These are phyloP conservation scores for Centropus unirufus DNA, from an alignment of 2,113 vertebrate genomes.

Conservation along the genomic window DNA sequence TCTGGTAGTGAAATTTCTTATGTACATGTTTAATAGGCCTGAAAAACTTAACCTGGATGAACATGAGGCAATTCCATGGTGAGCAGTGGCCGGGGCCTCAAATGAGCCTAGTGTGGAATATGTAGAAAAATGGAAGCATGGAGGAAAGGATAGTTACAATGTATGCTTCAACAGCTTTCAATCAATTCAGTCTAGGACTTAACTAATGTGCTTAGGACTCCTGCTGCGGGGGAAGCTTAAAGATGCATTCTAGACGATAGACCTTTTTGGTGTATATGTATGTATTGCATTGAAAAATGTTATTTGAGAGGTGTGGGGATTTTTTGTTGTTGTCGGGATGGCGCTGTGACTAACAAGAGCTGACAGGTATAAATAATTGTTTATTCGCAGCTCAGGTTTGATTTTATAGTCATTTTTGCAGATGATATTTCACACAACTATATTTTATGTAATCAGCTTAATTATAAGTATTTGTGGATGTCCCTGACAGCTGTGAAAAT, in stretches of 20 bases:
- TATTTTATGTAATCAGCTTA: background rate
- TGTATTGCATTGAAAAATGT: background rate
- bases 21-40: background rate
- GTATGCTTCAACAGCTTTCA: background rate
- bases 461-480: background rate
- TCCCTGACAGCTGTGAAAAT: background rate
- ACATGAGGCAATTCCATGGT: background rate
- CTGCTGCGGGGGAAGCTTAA: background rate
- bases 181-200: background rate
- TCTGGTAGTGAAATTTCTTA: background rate
- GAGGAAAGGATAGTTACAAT: background rate
- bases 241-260: background rate
- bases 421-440: background rate
- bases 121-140: background rate
- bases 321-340: background rate
- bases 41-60: background rate
- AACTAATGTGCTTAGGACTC: background rate
- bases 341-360: background rate
- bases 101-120: background rate
- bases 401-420: background rate
- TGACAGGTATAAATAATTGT: background rate
- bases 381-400: background rate
- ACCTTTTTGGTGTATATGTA: background rate
- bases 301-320: background rate
- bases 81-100: background rate